Percentiles rank a stretch among this genome's conserved stretches.
Evolutionary conservation across 2,888 invertebrate species (phyloP).

Genomic region (Cheilosia vulpina): DNA sequence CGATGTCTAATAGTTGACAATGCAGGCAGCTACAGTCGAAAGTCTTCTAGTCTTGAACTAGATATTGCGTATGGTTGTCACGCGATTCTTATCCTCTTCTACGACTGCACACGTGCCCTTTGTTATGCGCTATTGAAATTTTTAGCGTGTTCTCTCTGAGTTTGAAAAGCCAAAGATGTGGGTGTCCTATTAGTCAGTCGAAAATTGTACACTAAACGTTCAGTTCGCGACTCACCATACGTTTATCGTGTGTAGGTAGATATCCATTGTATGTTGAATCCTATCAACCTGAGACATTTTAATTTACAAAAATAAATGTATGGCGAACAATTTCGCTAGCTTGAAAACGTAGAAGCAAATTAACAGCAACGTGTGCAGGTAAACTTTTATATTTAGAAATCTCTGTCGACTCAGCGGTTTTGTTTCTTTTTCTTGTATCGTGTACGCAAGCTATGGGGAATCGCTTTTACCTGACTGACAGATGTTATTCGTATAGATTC

Average conservation of each 20-base stretch:
- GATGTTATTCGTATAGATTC: not conserved
- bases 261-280: not conserved
- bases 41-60: no score
- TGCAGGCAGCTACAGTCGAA: no score
- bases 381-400: slow-evolving; percentile 47
- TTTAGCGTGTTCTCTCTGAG: not conserved
- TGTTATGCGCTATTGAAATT: not conserved
- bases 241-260: not conserved
- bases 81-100: not conserved
- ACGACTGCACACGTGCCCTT: not conserved
- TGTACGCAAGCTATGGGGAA: not conserved
- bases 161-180: not conserved
- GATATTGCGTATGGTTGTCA: not conserved
- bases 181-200: not conserved
- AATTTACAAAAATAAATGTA: slow-evolving; percentile 1
- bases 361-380: slow-evolving; percentile 49
- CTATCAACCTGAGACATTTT: not conserved
- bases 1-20: no score
- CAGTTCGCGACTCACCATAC: not conserved
- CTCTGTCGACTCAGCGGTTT: slow-evolving; percentile 7
- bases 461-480: not conserved
- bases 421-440: slow-evolving; percentile 6
- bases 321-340: slow-evolving; percentile 4
- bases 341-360: slow-evolving; percentile 5
- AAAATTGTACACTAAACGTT: no score